Conservation (phyloP, 1,140 invertebrate species). For the Tetramorium parvispinum region DNA sequence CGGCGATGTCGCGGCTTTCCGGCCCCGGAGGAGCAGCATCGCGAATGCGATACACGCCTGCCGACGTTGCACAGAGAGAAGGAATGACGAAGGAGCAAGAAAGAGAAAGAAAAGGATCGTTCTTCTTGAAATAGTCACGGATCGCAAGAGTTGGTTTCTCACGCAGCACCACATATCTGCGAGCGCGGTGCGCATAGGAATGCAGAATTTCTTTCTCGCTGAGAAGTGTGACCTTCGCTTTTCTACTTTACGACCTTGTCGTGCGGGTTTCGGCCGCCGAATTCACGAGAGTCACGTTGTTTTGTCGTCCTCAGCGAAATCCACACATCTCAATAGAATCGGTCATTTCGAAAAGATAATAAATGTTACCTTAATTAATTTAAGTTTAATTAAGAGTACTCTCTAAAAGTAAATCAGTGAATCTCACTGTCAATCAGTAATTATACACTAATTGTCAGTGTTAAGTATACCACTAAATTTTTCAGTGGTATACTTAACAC, state of each 20-base stretch:
- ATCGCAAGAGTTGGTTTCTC: background rate
- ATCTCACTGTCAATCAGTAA: too few species aligned
- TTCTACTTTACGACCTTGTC: constrained; percentile 16
- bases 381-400: background rate
- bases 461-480: too few species aligned
- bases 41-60: constrained; percentile 17
- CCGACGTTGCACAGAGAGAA: background rate
- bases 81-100: background rate
- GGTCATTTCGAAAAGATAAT: background rate
- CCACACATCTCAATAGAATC: background rate
- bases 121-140: constrained; percentile 36
- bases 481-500: too few species aligned
- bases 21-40: constrained; percentile 12
- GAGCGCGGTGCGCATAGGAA: constrained; percentile 17
- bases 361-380: background rate
- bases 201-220: constrained; percentile 33
- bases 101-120: background rate
- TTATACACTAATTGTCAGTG: too few species aligned
- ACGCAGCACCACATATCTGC: background rate
- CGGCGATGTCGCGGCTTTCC: constrained; percentile 9
- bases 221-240: constrained; percentile 10
- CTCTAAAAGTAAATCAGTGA: too few species aligned
- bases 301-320: background rate
- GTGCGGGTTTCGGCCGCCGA: background rate
- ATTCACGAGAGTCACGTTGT: background rate